Base-by-base conservation (phyloP, 2,888 invertebrate genomes). In the Druceiella hillmani region DNA sequence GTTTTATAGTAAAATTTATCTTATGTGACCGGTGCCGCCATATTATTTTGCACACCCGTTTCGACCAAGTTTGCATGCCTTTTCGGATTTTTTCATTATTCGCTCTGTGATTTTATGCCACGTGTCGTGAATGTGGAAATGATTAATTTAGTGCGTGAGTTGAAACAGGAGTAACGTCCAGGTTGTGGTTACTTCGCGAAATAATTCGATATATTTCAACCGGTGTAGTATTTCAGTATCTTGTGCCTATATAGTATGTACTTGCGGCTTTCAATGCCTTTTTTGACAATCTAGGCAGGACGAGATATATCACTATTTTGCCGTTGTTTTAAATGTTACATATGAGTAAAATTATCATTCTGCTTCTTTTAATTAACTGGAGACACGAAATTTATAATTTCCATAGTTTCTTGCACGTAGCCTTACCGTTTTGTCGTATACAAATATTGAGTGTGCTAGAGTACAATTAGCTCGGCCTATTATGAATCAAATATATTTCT, bases 171-270 rank as follows among this genome's bases (percentile, higher is more conserved):
- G 45, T 44, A 48, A 52, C 49, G 50, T 50, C 38, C 26, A 43
- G 45, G n/a, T 37, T 43, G 17, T 44, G 2, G 13, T 30, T 14
- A 27, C 12, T 2, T 3, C 7, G 22, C n/a, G 15, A 16, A 13
- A 5, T 3, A 13, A 9, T 10, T 24, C 3, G 9, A 2, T 36
- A 7, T 10, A 20, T 30, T 20, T 29, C 10, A 26, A 44, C 57
- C 57, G 68, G 71, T 71, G 66, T 71, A 69, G 60, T 57, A 69
- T 71, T 70, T 70, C 71, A 70, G n/a, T n/a, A n/a, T n/a, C n/a
- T n/a, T n/a, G n/a, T n/a, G n/a, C 61, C 54, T 58, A 57, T 59
- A 61, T 57, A 55, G 47, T 56, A 62, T 65, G 64, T 62, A 65
- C 66, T 66, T 61, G 59, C 54, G 36, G 44, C 53, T 51, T 58